Conservation (phyloP, 2,888 invertebrate species). For the Empis stercorea region DNA sequence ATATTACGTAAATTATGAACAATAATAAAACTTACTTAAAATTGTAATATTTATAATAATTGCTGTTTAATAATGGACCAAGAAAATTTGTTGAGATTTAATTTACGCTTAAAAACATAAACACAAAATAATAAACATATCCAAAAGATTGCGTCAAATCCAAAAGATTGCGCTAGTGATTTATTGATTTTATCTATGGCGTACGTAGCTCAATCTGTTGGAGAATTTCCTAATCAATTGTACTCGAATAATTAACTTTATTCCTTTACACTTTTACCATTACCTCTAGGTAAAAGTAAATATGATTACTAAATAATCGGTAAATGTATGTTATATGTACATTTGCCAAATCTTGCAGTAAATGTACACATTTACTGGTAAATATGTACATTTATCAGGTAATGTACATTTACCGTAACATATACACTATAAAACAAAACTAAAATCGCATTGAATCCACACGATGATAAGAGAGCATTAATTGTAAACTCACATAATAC, state of each 20-base stretch:
- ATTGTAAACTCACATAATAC: no score
- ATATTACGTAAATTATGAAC: neutral
- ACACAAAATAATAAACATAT: neutral
- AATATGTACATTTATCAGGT: neutral
- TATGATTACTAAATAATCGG: no score
- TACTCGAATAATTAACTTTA: neutral
- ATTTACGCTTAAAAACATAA: neutral
- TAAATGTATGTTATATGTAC: no score
- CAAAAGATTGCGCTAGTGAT: no score
- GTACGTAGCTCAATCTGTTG: neutral
- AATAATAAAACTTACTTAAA: neutral
- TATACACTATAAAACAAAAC: no score
- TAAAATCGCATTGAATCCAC: no score
- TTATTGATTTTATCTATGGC: neutral
- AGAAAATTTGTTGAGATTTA: neutral
- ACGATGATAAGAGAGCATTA: no score
- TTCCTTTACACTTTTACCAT: neutral
- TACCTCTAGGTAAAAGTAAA: neutral
- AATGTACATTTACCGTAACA: neutral
- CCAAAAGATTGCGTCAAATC: neutral
- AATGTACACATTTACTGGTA: no score
- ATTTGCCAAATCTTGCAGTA: no score
- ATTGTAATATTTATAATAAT: neutral
- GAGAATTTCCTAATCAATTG: neutral
- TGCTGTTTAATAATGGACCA: neutral